Base-by-base conservation (phyloP, 2,888 invertebrate species). In the Mesopsocus fuscifrons region DNA sequence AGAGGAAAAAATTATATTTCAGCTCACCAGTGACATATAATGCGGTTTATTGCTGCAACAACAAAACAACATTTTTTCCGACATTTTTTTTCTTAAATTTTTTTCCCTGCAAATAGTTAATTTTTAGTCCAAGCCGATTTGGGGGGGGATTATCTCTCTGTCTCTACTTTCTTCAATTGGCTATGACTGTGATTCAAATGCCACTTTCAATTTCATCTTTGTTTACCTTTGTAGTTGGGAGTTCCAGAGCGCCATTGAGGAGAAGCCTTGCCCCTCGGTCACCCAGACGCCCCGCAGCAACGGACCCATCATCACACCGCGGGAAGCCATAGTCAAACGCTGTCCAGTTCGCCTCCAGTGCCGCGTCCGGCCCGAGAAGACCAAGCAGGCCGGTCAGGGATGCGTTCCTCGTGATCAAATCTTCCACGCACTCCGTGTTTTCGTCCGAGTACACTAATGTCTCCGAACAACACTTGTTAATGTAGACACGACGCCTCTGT, bases 381-480 rank as follows among this genome's bases (percentile, higher is more conserved):
- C n/a, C n/a, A 15, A 38, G 20, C 6, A 38, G 20, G 9, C 20
- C 38, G 5, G 16, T 20, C n/a, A 38, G 17, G 5, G 4, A 18
- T 4, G 5, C 18, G 18, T 17, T 16, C 21, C 21, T 38, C 21
- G 17, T 16, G 17, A 20, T 17, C 18, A 4, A 13, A 13, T 34
- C 5, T 5, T 18, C 4, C 4, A 38, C 38, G 18, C 38, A 38
- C 15, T 20, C 20, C 9, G 8, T 9, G n/a, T 5, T 18, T n/a
- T 38, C 38, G 6, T 38, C 17, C 18, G 38, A 38, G 18, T 38
- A 38, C n/a, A 38, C 5, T 6, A 8, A 8, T 13, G 18, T 20
- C 3, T 18, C 38, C 5, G 17, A 4, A 18, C 38, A 38, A 20
- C 38, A 38, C 20, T 38, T 38, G 17, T 38, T 38, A 20, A 38